Base-by-base conservation (phyloP, 2,113 vertebrate species). In the Barnardius zonarius region DNA sequence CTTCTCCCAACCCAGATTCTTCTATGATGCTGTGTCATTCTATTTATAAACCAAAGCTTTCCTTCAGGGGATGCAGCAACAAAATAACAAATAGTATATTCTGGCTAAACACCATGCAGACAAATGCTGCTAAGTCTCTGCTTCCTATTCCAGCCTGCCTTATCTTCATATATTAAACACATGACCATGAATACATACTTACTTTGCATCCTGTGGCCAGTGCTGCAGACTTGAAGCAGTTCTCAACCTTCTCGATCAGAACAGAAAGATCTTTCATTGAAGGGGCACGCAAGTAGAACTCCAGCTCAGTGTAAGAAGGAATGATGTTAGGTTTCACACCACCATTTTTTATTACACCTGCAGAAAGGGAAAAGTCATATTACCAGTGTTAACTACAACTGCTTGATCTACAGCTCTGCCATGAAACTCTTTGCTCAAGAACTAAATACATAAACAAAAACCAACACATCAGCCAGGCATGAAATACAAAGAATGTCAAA, bases 261-360 rank as follows among this genome's bases (percentile, higher is more conserved):
- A 97, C 68, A 79, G 87, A 79, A 82, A 99, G 98, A 39, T 99
- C 99, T 94, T 96, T 98, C 88, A 96, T 76, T 66, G 97, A 97
- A 30, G 98, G 98, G 7, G 98, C 98, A 79, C 98, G 98, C 90
- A 99, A 95, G 94, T 98, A 99, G 94, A 98, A 99, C 81, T 98
- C 88, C 41, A 99, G 89, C 66, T 99, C 98, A 25, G 98, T 97
- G 90, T 98, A 99, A 95, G 97, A 98, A 46, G 99, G 99, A 97
- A 99, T 98, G 84, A 99, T 98, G 95, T 99, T 99, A 79, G 98
- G 98, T 93, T 98, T 99, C 96, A 98, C 96, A 24, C 99, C 98
- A 95, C 98, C 98, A 73, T 99, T 98, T 97, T 98, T 99, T 97
- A 99, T 99, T 97, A 99, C 97, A 85, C 99, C 98, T 99, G 97